Conservation (phyloP, 2,888 invertebrate species). For the Hirtodrosophila cameraria region DNA sequence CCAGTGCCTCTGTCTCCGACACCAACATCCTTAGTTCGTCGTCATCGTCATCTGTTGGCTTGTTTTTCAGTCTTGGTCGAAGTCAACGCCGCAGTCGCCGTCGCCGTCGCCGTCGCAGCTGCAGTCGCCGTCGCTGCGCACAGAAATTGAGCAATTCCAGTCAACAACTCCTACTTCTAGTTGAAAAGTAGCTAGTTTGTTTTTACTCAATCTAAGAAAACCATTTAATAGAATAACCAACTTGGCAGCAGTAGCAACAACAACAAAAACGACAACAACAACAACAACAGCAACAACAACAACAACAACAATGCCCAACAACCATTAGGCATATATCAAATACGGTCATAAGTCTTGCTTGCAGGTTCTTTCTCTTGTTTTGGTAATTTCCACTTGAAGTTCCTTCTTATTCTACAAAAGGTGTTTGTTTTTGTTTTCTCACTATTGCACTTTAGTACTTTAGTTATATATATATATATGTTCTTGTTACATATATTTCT, state of each 20-base stretch:
- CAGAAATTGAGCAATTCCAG: slow-evolving; percentile 80
- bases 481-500: too few species aligned
- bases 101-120: neutral
- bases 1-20: neutral
- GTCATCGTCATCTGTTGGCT: slow-evolving; percentile 44
- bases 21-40: slow-evolving; percentile 31
- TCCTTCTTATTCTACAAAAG: slow-evolving; percentile 13
- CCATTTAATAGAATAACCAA: slow-evolving; percentile 63
- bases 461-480: neutral
- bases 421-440: slow-evolving; percentile 13
- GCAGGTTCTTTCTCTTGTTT: slow-evolving; percentile 74
- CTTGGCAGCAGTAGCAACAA: slow-evolving; percentile 34
- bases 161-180: slow-evolving; percentile 78
- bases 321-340: slow-evolving; percentile 73
- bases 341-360: slow-evolving; percentile 73
- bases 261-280: slow-evolving; percentile 50
- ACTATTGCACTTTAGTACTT: slow-evolving; percentile 8
- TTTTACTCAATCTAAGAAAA: slow-evolving; percentile 61
- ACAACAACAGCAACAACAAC: slow-evolving; percentile 30
- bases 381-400: slow-evolving; percentile 65
- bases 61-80: slow-evolving; percentile 45
- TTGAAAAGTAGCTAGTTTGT: slow-evolving; percentile 73
- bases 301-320: slow-evolving; percentile 35
- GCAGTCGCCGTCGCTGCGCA: slow-evolving; percentile 48
- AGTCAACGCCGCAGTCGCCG: slow-evolving; percentile 1